A percentile compares a stretch with the other conserved stretches of the same genome.
These are phyloP conservation scores for Agrypnia vestita DNA, from an alignment of 1,140 invertebrate genomes.

Conservation along the genomic window DNA sequence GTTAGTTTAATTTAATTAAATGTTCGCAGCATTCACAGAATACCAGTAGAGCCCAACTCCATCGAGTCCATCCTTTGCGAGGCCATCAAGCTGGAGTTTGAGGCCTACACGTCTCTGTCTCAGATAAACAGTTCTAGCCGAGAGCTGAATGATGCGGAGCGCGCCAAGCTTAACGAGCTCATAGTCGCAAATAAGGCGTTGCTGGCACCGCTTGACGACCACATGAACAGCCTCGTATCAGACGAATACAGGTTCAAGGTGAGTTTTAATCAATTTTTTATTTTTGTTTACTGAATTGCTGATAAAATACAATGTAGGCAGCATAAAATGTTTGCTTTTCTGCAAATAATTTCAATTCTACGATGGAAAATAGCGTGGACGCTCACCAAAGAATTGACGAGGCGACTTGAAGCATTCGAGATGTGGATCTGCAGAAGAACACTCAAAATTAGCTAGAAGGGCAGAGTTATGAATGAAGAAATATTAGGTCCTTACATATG, in stretches of 20 bases:
- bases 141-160: constrained; percentile 87
- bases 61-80: constrained; percentile 88
- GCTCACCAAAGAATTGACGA: too few relatives aligned
- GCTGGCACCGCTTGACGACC: constrained; percentile 86
- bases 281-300: too few relatives aligned
- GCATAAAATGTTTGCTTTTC: too few relatives aligned
- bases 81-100: constrained; percentile 88
- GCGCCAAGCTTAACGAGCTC: constrained; percentile 87
- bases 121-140: constrained; percentile 76
- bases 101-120: constrained; percentile 77
- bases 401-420: too few relatives aligned
- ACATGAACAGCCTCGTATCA: constrained; percentile 79
- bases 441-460: too few relatives aligned
- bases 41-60: constrained; percentile 75
- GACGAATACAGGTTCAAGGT: constrained; percentile 78
- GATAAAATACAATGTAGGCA: too few relatives aligned
- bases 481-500: too few relatives aligned
- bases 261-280: constrained; percentile 32
- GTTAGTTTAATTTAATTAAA: too few relatives aligned
- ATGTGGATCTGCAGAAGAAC: too few relatives aligned
- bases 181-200: constrained; percentile 88
- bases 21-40: constrained; percentile 64
- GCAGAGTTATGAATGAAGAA: too few relatives aligned
- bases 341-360: too few relatives aligned
- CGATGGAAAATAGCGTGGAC: too few relatives aligned